Evolutionary conservation across 1,140 invertebrate genomes (phyloP), one percentile per base, ranked within the genome.

Genomic region (Zelostemma sp.): DNA sequence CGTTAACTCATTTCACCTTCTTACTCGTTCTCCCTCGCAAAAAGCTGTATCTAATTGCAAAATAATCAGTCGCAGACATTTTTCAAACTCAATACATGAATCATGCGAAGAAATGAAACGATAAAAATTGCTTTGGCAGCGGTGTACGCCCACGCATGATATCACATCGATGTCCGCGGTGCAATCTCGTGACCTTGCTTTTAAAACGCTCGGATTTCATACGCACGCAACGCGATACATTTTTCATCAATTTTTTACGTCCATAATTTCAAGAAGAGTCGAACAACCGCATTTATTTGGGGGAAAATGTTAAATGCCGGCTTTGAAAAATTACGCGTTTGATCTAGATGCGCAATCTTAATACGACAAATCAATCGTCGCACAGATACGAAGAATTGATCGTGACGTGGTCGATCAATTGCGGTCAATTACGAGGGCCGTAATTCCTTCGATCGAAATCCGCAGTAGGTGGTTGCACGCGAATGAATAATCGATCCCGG

Each of bases 321-420:
- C 8, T 25, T 25, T 25, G n/a, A 40, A n/a, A 2, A 15, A 40
- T 40, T 40, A 12, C 38, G 8, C 38, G 38, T 12, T 40, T 11
- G 38, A 15, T 40, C 38, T 4, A 12, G 38, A 40, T 12, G 38
- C 11, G 21, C 21, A 8, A 25, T 25, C 8, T 8, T 41, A 47
- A 60, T 51, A 43, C 33, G 46, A 61, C 46, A 21, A 28, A 59
- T 55, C 38, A 50, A n/a, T n/a, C 25, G 31, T 54, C 18, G 16
- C 48, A 38, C 15, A 12, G 46, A 61, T 61, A 68, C 58, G 58
- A 18, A 41, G 62, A 71, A 66, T 31, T 55, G 58, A 66, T 62
- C 59, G 49, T 66, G 43, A 66, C 68, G 62, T 55, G 61, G 19
- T 45, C 58, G 59, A 55, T 62, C 68, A 71, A 71, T 71, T 71